Conservation (phyloP, 2,797 vertebrate genomes). For the Fundulus diaphanus region DNA sequence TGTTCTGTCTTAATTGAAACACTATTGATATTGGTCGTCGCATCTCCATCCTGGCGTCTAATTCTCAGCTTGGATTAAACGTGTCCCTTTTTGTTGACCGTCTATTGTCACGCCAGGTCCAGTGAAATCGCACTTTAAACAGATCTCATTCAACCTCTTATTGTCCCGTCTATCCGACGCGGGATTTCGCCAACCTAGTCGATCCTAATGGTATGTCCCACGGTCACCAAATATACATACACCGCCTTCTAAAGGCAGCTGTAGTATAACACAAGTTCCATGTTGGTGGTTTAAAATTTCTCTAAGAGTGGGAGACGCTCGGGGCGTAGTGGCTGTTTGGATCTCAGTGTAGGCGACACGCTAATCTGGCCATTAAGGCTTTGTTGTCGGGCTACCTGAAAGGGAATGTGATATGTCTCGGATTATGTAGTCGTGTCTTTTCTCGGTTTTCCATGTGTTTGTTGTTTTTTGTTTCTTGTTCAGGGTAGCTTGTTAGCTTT, state of each 20-base stretch:
- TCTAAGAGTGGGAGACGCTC: slow-evolving; percentile 10
- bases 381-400: too few species aligned
- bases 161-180: background rate
- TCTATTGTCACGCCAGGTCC: background rate
- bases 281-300: background rate
- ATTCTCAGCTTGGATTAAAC: background rate
- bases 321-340: slow-evolving; percentile 20
- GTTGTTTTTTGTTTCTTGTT: background rate
- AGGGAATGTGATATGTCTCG: background rate
- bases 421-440: background rate
- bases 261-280: too few species aligned
- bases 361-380: slow-evolving; percentile 53
- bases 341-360: slow-evolving; percentile 40
- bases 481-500: rapidly evolving
- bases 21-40: background rate
- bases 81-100: background rate
- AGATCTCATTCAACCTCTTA: background rate
- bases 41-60: background rate
- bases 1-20: background rate
- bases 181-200: background rate
- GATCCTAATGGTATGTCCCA: background rate
- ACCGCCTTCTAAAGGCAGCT: too few species aligned
- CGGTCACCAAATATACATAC: too few species aligned
- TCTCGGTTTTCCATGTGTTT: background rate
- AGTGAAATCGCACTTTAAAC: background rate